Evolutionary conservation across 2,797 vertebrate genomes (phyloP).

Genomic region (Crenichthys baileyi): DNA sequence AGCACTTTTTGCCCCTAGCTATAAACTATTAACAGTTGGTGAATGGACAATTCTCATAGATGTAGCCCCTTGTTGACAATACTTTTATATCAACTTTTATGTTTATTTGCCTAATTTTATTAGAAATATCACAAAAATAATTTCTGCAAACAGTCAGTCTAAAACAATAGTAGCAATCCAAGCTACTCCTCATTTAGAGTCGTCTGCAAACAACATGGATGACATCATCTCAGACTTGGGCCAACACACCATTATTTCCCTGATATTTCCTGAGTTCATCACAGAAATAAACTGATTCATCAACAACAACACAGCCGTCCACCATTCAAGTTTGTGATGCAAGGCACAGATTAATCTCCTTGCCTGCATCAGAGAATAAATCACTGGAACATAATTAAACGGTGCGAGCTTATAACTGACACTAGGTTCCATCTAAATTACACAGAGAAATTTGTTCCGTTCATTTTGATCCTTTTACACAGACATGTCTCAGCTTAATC

Average conservation of each 20-base stretch:
- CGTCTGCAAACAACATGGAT: background rate
- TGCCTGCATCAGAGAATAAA: conserved; percentile 90
- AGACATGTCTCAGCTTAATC: conserved; percentile 92
- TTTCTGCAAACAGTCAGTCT: background rate
- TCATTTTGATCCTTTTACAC: conserved; percentile 93
- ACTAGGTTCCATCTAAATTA: conserved; percentile 98
- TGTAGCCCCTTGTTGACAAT: background rate
- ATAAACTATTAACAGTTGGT: background rate
- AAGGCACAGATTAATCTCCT: conserved; percentile 91
- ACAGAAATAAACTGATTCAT: conserved; percentile 12
- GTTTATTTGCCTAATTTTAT: too few species aligned
- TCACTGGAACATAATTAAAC: conserved; percentile 97
- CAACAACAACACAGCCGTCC: conserved; percentile 24
- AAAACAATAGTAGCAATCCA: background rate
- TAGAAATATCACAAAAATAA: too few species aligned
- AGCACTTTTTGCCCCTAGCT: too few species aligned
- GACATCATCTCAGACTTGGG: background rate
- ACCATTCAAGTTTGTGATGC: conserved; percentile 63
- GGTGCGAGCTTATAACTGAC: conserved; percentile 94
- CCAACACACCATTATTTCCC: background rate
- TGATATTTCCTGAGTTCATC: conserved; percentile 6
- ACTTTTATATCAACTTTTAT: background rate
- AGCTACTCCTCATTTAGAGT: background rate
- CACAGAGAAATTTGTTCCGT: conserved; percentile 91
- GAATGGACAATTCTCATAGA: background rate